Percentiles rank a stretch among this genome's conserved stretches.
Evolutionary conservation across 2,113 vertebrate genomes (phyloP).

Genomic region (Poeciliopsis turrubarensis): DNA sequence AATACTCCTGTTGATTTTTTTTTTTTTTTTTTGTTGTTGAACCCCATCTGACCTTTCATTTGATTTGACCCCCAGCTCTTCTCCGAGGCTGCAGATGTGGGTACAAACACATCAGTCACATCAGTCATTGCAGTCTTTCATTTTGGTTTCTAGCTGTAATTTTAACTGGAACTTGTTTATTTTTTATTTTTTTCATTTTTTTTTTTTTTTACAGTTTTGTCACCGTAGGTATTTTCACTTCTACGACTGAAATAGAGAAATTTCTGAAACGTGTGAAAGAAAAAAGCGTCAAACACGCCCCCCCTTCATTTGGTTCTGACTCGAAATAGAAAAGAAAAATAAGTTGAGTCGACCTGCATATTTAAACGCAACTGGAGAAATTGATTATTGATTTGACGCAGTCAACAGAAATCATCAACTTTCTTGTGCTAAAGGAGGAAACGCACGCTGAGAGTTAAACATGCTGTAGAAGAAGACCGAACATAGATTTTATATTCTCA

Average conservation of each 20-base stretch:
- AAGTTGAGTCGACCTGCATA: neutral
- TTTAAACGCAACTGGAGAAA: neutral
- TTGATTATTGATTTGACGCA: too few species aligned
- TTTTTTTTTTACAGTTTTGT: neutral
- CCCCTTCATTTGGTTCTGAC: neutral
- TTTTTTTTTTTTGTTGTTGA: neutral
- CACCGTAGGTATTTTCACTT: neutral
- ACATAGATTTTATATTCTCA: neutral
- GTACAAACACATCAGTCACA: neutral
- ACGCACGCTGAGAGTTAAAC: neutral
- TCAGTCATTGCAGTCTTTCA: neutral
- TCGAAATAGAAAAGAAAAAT: too few species aligned
- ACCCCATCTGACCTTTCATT: conserved; percentile 9
- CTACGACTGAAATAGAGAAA: too few species aligned
- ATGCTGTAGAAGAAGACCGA: neutral
- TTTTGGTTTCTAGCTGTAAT: neutral
- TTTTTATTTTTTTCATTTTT: neutral
- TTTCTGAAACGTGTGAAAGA: too few species aligned
- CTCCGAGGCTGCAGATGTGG: neutral
- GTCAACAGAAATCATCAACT: too few species aligned
- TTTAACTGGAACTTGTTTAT: neutral
- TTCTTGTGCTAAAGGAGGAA: neutral
- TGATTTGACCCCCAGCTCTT: conserved; percentile 11
- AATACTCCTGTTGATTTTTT: too few species aligned
- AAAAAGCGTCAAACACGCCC: neutral